phyloP scores from a whole-genome alignment of 2,888 invertebrate species.

The Chymomyza procnemis region DNA sequence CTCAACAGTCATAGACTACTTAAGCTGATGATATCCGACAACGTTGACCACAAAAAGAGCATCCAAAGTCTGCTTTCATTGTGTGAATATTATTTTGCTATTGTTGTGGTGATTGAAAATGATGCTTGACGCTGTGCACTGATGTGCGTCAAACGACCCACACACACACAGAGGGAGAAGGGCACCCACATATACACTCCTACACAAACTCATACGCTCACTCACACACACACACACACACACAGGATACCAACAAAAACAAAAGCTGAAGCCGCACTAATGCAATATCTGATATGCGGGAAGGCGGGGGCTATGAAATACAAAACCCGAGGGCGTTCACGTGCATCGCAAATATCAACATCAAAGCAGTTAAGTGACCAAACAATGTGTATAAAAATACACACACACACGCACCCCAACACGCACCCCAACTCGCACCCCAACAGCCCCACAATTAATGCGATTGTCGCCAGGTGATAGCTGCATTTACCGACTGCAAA shows the following conservation, averaged over 20 bases:
- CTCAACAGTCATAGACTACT: too few relatives aligned
- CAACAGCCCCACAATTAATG: slow-evolving; percentile 28
- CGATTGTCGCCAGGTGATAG: slow-evolving; percentile 35
- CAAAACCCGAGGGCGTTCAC: slow-evolving; percentile 3
- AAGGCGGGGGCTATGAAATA: background rate
- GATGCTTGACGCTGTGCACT: background rate
- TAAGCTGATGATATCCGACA: too few relatives aligned
- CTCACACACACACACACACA: background rate
- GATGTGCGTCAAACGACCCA: background rate
- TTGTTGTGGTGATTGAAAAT: slow-evolving; percentile 17
- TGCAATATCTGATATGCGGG: slow-evolving; percentile 26
- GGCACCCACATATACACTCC: background rate
- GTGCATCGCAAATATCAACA: background rate
- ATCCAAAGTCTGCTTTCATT: background rate
- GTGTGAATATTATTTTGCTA: slow-evolving; percentile 3
- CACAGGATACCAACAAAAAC: slow-evolving; percentile 1
- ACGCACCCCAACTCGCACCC: background rate
- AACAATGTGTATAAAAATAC: slow-evolving; percentile 12
- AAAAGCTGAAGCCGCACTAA: slow-evolving; percentile 56
- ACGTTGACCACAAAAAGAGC: too few relatives aligned
- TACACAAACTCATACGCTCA: background rate
- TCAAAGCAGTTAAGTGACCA: background rate
- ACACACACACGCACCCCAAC: background rate
- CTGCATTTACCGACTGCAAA: slow-evolving; percentile 6
- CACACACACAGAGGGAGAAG: background rate